phyloP scores from a whole-genome alignment of 2,888 invertebrate species.

The Melinopterus prodromus region DNA sequence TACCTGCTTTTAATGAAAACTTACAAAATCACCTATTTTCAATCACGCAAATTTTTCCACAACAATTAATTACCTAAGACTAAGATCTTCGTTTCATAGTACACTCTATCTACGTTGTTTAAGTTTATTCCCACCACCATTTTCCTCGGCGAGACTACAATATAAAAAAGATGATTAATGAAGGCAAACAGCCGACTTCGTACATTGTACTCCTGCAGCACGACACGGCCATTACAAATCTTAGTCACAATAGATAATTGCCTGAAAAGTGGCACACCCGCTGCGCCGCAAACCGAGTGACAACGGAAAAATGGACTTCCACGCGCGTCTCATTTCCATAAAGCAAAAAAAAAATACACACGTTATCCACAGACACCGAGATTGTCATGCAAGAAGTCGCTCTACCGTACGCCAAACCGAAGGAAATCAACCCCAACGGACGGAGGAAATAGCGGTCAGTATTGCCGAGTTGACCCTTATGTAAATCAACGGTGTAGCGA shows the following conservation, averaged over 20 bases:
- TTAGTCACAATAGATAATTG: conserved; percentile 4
- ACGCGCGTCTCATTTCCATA: neutral
- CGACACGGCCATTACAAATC: neutral
- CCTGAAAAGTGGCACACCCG: conserved; percentile 4
- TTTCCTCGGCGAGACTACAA: neutral
- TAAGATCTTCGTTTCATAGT: neutral
- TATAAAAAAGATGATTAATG: neutral
- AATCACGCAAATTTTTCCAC: too few relatives aligned
- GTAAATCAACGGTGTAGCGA: conserved; percentile 45
- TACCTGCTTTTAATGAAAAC: too few relatives aligned
- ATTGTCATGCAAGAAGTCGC: conserved; percentile 19
- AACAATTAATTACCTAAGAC: too few relatives aligned
- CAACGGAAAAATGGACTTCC: neutral
- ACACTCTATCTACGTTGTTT: neutral
- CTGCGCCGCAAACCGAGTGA: neutral
- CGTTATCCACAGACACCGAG: conserved; percentile 8
- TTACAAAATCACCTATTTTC: too few relatives aligned
- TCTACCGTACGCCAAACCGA: neutral
- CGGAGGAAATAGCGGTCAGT: conserved; percentile 38
- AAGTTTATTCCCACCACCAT: neutral
- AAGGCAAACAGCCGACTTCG: neutral
- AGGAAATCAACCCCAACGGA: conserved; percentile 9
- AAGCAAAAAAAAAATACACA: neutral
- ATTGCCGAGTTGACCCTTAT: conserved; percentile 40
- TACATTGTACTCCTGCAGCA: neutral